Conservation (phyloP, 2,888 invertebrate genomes). For the Biston betularia region DNA sequence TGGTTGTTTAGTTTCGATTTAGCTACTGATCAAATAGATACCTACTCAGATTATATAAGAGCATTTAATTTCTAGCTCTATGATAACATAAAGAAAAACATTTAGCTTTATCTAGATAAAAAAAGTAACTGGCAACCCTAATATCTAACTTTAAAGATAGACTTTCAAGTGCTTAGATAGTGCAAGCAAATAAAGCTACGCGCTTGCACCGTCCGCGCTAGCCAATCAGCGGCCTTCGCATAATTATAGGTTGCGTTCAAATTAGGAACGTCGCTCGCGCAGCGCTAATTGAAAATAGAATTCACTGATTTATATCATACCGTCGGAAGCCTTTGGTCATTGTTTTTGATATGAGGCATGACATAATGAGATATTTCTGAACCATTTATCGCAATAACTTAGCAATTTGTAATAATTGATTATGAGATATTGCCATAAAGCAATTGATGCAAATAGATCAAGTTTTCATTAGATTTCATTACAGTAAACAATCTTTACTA, state of each 20-base stretch:
- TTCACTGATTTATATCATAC: constrained; percentile 72
- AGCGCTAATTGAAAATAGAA: constrained; percentile 80
- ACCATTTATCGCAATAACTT: constrained; percentile 13
- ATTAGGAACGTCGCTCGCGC: constrained; percentile 77
- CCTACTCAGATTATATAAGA: not conserved
- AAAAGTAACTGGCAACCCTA: constrained; percentile 25
- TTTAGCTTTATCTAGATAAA: constrained; percentile 5
- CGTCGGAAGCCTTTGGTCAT: constrained; percentile 66
- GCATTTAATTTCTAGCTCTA: not conserved
- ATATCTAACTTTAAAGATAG: constrained; percentile 75
- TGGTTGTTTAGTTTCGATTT: no score
- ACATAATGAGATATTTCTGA: constrained; percentile 51
- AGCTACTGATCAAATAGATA: no score
- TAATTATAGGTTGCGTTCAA: constrained; percentile 81
- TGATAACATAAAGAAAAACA: not conserved
- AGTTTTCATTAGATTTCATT: constrained; percentile 1
- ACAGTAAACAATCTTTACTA: constrained; percentile 25
- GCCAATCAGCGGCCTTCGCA: constrained; percentile 72
- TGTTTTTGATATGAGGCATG: constrained; percentile 58
- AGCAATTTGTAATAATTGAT: constrained; percentile 15
- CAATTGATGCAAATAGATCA: not conserved
- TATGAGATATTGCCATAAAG: constrained; percentile 8
- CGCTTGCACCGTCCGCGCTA: constrained; percentile 58
- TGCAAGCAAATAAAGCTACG: constrained; percentile 65
- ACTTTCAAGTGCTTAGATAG: constrained; percentile 69